These are phyloP conservation scores for Xanthorhoe designata DNA, from an alignment of 2,888 invertebrate genomes.

Conservation along the genomic window DNA sequence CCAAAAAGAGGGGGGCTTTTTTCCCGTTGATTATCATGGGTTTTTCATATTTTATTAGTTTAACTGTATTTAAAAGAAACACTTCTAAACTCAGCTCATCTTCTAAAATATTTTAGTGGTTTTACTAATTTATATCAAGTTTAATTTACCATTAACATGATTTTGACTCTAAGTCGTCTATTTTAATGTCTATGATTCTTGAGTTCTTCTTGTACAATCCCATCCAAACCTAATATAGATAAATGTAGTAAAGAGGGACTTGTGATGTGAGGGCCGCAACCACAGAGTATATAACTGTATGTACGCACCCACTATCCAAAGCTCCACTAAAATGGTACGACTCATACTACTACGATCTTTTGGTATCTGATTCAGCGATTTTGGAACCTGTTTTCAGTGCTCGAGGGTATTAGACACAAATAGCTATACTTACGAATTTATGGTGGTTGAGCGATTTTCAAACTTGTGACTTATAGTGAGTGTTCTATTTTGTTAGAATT, in stretches of 20 bases:
- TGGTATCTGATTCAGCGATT: background rate
- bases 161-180: background rate
- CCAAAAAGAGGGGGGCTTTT: no score
- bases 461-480: no score
- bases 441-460: background rate
- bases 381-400: background rate
- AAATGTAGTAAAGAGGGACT: slow-evolving; percentile 69
- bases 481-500: no score
- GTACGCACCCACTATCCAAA: background rate
- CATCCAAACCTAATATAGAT: slow-evolving; percentile 65
- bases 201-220: slow-evolving; percentile 39
- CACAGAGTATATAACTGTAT: slow-evolving; percentile 12
- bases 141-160: no score
- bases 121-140: no score
- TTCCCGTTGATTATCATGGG: no score
- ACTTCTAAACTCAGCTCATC: no score
- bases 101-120: no score
- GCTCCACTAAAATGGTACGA: background rate
- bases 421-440: no score
- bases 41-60: no score
- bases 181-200: slow-evolving; percentile 18
- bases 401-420: no score
- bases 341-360: background rate
- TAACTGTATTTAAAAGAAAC: no score
- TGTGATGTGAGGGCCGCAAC: slow-evolving; percentile 52